Conservation (phyloP, 2,113 vertebrate species). For the Ptyas mucosa region DNA sequence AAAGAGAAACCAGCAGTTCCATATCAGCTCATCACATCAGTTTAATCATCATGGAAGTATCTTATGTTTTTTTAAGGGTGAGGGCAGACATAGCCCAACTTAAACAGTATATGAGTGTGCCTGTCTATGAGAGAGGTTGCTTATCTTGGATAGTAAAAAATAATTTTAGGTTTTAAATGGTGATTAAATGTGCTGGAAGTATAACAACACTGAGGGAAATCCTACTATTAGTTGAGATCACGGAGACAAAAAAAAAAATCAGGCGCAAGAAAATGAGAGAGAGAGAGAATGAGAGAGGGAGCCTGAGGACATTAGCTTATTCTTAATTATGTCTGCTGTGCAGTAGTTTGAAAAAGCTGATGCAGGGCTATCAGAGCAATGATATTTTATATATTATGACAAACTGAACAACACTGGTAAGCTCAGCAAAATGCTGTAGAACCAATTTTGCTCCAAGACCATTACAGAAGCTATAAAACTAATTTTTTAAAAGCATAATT, state of each 20-base stretch:
- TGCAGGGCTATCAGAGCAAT: slow-evolving; percentile 42
- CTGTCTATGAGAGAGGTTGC: not conserved
- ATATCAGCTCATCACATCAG: slow-evolving; percentile 5
- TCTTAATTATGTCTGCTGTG: slow-evolving; percentile 60
- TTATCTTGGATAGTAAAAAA: slow-evolving; percentile 29
- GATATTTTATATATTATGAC: slow-evolving; percentile 57
- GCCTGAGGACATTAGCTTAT: slow-evolving; percentile 48
- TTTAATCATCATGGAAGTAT: slow-evolving; percentile 20
- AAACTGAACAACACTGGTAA: slow-evolving; percentile 47
- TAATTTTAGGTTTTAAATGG: slow-evolving; percentile 38
- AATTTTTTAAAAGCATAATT: slow-evolving; percentile 44
- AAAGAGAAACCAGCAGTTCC: slow-evolving; percentile 17
- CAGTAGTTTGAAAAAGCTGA: slow-evolving; percentile 52
- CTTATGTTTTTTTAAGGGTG: not conserved
- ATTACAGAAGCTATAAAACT: slow-evolving; percentile 43
- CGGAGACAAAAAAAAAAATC: slow-evolving; percentile 16
- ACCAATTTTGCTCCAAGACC: slow-evolving; percentile 39
- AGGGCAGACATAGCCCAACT: not conserved
- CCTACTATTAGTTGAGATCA: slow-evolving; percentile 51
- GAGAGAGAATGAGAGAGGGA: not conserved
- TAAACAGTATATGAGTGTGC: not conserved
- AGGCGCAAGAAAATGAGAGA: not conserved
- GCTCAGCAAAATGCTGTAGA: slow-evolving; percentile 52
- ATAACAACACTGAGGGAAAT: slow-evolving; percentile 32
- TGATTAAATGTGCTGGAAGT: slow-evolving; percentile 29